A percentile compares a stretch with the other conserved stretches of the same genome.
phyloP scores from a whole-genome alignment of 2,888 invertebrate genomes.

The Yponomeuta sedellus region DNA sequence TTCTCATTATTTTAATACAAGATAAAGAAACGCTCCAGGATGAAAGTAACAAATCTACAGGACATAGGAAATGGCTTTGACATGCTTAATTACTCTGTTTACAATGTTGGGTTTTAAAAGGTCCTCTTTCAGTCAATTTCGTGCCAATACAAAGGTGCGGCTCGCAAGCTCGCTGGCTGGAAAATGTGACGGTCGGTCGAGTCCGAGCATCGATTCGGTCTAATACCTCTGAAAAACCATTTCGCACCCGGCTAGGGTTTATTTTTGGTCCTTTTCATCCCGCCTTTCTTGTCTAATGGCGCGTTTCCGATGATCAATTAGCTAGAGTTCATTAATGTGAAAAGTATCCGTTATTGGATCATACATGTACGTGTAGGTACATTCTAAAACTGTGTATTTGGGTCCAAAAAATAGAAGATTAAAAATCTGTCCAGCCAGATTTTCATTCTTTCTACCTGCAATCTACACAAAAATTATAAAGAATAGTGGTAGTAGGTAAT shows the following conservation, averaged over 20 bases:
- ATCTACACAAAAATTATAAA: too few relatives aligned
- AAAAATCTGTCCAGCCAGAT: too few relatives aligned
- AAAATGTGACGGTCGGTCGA: slow-evolving; percentile 72
- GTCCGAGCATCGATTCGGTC: slow-evolving; percentile 64
- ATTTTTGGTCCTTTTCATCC: slow-evolving; percentile 74
- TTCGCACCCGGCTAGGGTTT: slow-evolving; percentile 67
- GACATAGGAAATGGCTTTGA: not conserved
- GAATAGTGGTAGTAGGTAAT: too few relatives aligned
- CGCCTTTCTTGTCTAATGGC: slow-evolving; percentile 58
- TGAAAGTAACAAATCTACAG: not conserved
- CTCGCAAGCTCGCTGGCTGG: slow-evolving; percentile 68
- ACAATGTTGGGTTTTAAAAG: slow-evolving; percentile 49
- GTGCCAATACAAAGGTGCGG: slow-evolving; percentile 68
- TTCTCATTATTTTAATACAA: too few relatives aligned
- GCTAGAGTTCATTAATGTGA: slow-evolving; percentile 7
- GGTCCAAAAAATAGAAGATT: too few relatives aligned
- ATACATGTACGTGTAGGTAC: too few relatives aligned
- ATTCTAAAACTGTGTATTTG: too few relatives aligned
- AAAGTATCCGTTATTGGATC: not conserved
- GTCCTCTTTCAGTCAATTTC: slow-evolving; percentile 64
- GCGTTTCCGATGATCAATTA: slow-evolving; percentile 43
- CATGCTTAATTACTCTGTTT: slow-evolving; percentile 50
- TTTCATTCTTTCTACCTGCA: too few relatives aligned
- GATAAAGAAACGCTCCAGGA: not conserved
- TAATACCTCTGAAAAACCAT: slow-evolving; percentile 73